Percentiles rank a stretch among this genome's conserved stretches.
These are phyloP conservation scores for Conops quadrifasciatus DNA, from an alignment of 2,888 invertebrate species.

Conservation along the genomic window DNA sequence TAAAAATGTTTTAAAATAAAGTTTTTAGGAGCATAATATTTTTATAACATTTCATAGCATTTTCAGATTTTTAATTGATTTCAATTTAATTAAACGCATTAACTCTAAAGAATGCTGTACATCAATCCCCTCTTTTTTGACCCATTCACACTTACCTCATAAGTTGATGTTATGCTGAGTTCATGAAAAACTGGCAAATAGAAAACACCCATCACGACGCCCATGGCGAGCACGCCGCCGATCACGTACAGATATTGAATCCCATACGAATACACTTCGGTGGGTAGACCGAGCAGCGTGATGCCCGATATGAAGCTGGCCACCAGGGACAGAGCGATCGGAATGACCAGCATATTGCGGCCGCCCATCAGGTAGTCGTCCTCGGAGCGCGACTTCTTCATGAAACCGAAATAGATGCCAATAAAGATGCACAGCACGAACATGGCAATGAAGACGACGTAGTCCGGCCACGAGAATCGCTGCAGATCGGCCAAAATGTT, in stretches of 20 bases:
- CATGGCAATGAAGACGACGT: conserved; percentile 69
- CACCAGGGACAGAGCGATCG: conserved; percentile 82
- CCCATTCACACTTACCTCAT: conserved; percentile 71
- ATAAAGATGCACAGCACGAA: conserved; percentile 76
- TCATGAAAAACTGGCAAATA: conserved; percentile 80
- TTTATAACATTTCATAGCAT: too few species aligned
- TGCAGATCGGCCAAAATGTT: conserved; percentile 60
- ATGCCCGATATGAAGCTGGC: conserved; percentile 85
- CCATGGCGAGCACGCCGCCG: conserved; percentile 73
- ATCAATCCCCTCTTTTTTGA: not conserved
- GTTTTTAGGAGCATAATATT: too few species aligned
- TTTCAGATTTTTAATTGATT: too few species aligned
- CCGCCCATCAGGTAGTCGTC: conserved; percentile 84
- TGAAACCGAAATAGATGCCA: conserved; percentile 82
- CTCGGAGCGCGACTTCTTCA: conserved; percentile 71
- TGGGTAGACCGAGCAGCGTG: conserved; percentile 79
- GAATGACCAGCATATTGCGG: conserved; percentile 79
- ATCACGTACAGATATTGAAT: conserved; percentile 77
- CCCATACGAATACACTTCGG: conserved; percentile 83
- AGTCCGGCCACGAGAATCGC: conserved; percentile 63
- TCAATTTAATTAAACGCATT: too few species aligned
- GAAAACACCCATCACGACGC: conserved; percentile 72
- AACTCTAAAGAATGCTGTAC: too few species aligned
- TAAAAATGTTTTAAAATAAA: too few species aligned
- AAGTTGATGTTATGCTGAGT: conserved; percentile 78